Base-by-base conservation (phyloP, 2,113 vertebrate species). In the Canis aureus region DNA sequence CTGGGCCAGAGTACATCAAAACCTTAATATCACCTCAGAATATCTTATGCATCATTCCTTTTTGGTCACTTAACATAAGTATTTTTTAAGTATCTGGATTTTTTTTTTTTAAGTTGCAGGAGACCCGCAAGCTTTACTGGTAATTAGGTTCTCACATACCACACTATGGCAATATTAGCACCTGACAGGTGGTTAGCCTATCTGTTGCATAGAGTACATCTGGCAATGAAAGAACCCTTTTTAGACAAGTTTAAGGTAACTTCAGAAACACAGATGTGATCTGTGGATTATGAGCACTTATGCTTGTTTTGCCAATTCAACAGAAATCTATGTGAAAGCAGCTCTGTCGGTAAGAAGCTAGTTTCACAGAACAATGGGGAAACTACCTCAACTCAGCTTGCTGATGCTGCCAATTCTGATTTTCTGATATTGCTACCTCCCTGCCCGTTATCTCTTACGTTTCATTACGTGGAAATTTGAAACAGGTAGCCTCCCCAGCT, bases 371-470 rank as follows among this genome's bases (percentile, higher is more conserved):
- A 76, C 29, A 96, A 23, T 19, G 64, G 53, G 81, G n/a, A 94
- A 15, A 91, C 84, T 69, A 83, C 78, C 97, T 96, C 89, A 81
- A 0, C 3, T 96, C 86, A 85, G 22, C n/a, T 93, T 22, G 0
- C 82, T 93, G 38, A 73, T 95, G 43, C 60, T 97, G 78, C 86
- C 90, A 15, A 59, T 66, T 74, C 64, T 85, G 32, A 57, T 83
- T 88, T 89, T 96, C 86, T 32, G 25, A 88, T 62, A 38, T 83
- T 92, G 27, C 90, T 97, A 78, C 89, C 59, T 97, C 57, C 32
- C 27, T 94, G 15, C 25, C 59, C 27, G 0, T 82, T 95, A 59
- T 62, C 16, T 83, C 29, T 95, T 84, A 0, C 11, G 91, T 96
- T 95, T 76, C 2, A n/a, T 81, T 97, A 74, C 91, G 80, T 81